These are phyloP conservation scores for Drosophila kokeensis DNA, from an alignment of 2,888 invertebrate species.

Conservation along the genomic window DNA sequence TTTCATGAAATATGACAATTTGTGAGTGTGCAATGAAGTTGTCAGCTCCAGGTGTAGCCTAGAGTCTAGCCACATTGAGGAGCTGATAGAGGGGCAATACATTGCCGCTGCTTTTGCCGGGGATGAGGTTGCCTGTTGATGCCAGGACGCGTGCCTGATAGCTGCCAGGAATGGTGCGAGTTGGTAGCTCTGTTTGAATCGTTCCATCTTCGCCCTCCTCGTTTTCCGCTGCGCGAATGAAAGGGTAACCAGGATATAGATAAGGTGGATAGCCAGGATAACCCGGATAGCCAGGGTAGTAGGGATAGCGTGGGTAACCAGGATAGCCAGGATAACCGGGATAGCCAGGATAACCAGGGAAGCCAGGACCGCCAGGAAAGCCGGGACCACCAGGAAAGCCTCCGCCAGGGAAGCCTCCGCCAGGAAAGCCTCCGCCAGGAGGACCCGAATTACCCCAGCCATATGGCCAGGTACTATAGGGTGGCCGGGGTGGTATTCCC, in stretches of 20 bases:
- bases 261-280: constrained; percentile 38
- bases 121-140: constrained; percentile 35
- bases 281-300: constrained; percentile 29
- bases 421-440: constrained; percentile 13
- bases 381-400: not conserved
- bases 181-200: constrained; percentile 18
- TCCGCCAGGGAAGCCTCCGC: not conserved
- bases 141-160: constrained; percentile 59
- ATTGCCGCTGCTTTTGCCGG: constrained; percentile 44
- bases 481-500: constrained; percentile 27
- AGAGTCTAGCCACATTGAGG: constrained; percentile 58
- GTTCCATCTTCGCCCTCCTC: constrained; percentile 35
- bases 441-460: constrained; percentile 30
- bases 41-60: not conserved
- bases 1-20: not conserved
- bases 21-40: not conserved
- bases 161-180: constrained; percentile 45
- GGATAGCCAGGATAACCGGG: constrained; percentile 33
- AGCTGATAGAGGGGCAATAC: constrained; percentile 61
- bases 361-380: constrained; percentile 1
- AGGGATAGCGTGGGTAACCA: constrained; percentile 28
- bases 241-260: constrained; percentile 52
- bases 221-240: constrained; percentile 45
- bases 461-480: constrained; percentile 34
- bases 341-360: not conserved